phyloP scores from a whole-genome alignment of 2,888 invertebrate species.

The Volucella inanis region DNA sequence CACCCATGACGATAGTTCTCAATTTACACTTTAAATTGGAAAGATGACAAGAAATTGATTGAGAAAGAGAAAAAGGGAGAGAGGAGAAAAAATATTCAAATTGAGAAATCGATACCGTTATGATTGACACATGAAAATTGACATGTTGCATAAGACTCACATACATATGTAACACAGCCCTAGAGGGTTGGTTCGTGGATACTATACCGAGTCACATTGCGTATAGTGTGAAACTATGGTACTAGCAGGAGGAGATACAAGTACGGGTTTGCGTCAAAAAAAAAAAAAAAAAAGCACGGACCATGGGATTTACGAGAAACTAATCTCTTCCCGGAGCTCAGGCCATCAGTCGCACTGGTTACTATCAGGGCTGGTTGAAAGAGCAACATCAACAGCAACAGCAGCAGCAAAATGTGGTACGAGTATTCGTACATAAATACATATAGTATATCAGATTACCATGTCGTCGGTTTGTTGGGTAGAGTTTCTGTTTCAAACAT shows the following conservation, averaged over 20 bases:
- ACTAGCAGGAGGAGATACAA: no score
- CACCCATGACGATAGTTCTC: slow-evolving; percentile 60
- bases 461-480: slow-evolving; percentile 66
- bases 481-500: slow-evolving; percentile 53
- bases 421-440: background rate
- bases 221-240: no score
- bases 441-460: slow-evolving; percentile 54
- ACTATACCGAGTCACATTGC: no score
- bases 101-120: slow-evolving; percentile 64
- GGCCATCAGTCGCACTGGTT: slow-evolving; percentile 55
- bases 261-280: background rate
- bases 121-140: slow-evolving; percentile 70
- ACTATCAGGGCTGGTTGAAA: slow-evolving; percentile 30
- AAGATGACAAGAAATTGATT: background rate
- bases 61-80: background rate
- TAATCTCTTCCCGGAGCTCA: slow-evolving; percentile 53
- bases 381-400: slow-evolving; percentile 27
- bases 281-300: slow-evolving; percentile 65
- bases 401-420: slow-evolving; percentile 54
- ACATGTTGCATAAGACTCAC: slow-evolving; percentile 63
- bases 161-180: slow-evolving; percentile 11
- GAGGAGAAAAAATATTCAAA: slow-evolving; percentile 26
- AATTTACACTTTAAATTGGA: slow-evolving; percentile 41
- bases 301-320: slow-evolving; percentile 62
- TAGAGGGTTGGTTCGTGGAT: slow-evolving; percentile 1